These are phyloP conservation scores for Dicrostonyx torquatus DNA, from an alignment of 2,797 vertebrate genomes.

Conservation along the genomic window DNA sequence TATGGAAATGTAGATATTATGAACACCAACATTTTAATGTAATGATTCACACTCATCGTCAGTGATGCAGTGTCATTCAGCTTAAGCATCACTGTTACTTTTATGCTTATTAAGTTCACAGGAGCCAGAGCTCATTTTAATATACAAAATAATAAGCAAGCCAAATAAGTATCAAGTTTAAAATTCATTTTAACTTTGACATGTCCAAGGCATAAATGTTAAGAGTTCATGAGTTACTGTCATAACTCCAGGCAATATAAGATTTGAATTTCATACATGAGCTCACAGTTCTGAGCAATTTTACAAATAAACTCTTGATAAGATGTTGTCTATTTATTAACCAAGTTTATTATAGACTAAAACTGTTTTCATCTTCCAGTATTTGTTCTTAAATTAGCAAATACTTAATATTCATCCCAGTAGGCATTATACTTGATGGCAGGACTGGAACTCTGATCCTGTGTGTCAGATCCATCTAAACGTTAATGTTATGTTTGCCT, in stretches of 20 bases:
- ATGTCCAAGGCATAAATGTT: background rate
- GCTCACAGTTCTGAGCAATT: conserved; percentile 6
- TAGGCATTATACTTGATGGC: background rate
- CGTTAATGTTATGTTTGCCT: background rate
- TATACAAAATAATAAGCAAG: conserved; percentile 1
- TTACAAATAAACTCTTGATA: background rate
- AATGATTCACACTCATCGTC: conserved; percentile 24
- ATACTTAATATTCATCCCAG: background rate
- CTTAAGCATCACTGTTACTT: conserved; percentile 51
- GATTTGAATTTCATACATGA: conserved; percentile 42
- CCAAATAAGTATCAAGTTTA: background rate
- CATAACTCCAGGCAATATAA: background rate
- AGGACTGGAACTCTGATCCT: background rate
- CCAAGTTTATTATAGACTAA: background rate
- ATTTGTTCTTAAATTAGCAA: background rate
- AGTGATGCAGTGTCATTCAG: conserved; percentile 23
- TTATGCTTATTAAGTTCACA: conserved; percentile 69
- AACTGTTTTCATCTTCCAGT: background rate
- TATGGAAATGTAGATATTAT: conserved; percentile 41
- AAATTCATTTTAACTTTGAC: conserved; percentile 19
- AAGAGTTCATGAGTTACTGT: background rate
- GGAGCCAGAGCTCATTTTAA: conserved; percentile 48
- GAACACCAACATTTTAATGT: conserved; percentile 33
- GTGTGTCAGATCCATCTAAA: background rate
- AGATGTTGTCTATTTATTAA: background rate